Percentiles rank a stretch among this genome's conserved stretches.
Conservation (phyloP, 2,888 invertebrate genomes). For the Drosophila niveifrons region DNA sequence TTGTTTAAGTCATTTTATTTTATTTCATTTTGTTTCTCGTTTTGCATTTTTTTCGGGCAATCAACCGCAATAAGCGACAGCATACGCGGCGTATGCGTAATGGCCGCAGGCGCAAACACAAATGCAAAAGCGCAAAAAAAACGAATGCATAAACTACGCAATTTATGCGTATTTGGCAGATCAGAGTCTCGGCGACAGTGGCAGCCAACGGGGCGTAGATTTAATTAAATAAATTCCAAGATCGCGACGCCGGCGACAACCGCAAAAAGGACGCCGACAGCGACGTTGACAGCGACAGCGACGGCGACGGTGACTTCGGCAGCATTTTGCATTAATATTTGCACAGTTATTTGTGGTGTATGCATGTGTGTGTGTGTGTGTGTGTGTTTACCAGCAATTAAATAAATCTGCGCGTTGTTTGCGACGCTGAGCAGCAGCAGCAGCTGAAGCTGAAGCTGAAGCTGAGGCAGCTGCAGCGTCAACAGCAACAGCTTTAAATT, state of each 20-base stretch:
- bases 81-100: constrained; percentile 63
- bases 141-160: constrained; percentile 71
- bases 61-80: constrained; percentile 29
- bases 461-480: constrained; percentile 21
- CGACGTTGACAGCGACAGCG: constrained; percentile 18
- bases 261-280: constrained; percentile 29
- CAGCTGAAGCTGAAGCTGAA: constrained; percentile 7
- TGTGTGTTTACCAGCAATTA: constrained; percentile 62
- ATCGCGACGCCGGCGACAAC: constrained; percentile 42
- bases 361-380: constrained; percentile 29
- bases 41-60: constrained; percentile 14
- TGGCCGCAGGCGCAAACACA: constrained; percentile 44
- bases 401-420: constrained; percentile 80
- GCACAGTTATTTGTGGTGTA: constrained; percentile 56
- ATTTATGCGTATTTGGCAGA: constrained; percentile 75
- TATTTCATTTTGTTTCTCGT: background rate
- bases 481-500: constrained; percentile 28
- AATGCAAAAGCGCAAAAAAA: background rate
- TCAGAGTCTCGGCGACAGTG: constrained; percentile 44
- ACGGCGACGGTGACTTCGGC: constrained; percentile 16
- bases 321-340: constrained; percentile 71
- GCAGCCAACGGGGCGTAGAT: constrained; percentile 73
- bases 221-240: constrained; percentile 81
- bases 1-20: constrained; percentile 30
- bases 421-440: constrained; percentile 25